A percentile compares a stretch with the other conserved stretches of the same genome.
Evolutionary conservation across 2,888 invertebrate genomes (phyloP).

Genomic region (Rhagonycha fulva): DNA sequence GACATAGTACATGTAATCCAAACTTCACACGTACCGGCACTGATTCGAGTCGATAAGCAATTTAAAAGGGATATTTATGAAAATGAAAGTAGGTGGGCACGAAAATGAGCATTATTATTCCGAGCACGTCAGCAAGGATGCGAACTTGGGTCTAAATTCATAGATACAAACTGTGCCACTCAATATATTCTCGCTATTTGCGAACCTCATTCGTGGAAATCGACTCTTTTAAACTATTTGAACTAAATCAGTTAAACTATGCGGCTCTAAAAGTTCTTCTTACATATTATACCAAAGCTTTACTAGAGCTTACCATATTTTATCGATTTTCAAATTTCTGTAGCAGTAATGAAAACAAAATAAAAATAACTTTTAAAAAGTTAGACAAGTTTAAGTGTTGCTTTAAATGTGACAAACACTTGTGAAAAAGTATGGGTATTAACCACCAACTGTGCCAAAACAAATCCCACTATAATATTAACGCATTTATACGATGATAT

Average conservation of each 20-base stretch:
- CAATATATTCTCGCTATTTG: slow-evolving; percentile 46
- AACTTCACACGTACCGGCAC: slow-evolving; percentile 37
- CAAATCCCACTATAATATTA: slow-evolving; percentile 33
- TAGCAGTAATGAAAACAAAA: neutral
- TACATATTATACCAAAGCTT: neutral
- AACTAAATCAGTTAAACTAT: slow-evolving; percentile 48
- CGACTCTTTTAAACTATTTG: slow-evolving; percentile 44
- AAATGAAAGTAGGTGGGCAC: slow-evolving; percentile 49
- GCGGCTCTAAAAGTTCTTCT: slow-evolving; percentile 38
- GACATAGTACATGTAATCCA: slow-evolving; percentile 34
- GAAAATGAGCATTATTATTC: slow-evolving; percentile 45
- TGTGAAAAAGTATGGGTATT: slow-evolving; percentile 39
- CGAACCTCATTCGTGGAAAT: slow-evolving; percentile 45
- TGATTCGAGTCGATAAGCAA: slow-evolving; percentile 47
- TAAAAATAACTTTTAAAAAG: neutral
- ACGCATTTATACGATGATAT: slow-evolving; percentile 38
- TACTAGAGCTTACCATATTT: neutral
- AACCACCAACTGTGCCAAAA: slow-evolving; percentile 40
- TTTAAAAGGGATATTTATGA: slow-evolving; percentile 51
- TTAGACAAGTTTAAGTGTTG: slow-evolving; percentile 1
- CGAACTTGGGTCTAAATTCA: slow-evolving; percentile 38
- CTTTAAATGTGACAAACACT: slow-evolving; percentile 29
- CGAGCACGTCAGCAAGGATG: slow-evolving; percentile 46
- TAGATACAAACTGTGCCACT: slow-evolving; percentile 45
- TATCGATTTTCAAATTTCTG: neutral